Conservation (phyloP, 2,888 invertebrate species). For the Brenthis ino region DNA sequence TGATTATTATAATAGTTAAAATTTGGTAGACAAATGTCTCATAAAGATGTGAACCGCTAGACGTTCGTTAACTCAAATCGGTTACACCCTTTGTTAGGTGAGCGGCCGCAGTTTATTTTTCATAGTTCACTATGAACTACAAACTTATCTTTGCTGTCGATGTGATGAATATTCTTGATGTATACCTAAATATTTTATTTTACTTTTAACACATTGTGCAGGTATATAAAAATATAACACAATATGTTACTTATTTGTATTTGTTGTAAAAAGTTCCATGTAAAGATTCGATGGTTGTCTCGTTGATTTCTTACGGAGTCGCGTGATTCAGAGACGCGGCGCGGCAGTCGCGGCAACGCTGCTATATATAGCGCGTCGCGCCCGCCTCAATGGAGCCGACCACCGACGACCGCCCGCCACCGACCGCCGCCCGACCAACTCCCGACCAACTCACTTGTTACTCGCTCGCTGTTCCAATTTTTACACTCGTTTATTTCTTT, state of each 20-base stretch:
- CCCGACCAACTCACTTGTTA: conserved; percentile 9
- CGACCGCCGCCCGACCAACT: conserved; percentile 5
- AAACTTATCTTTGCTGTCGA: no score
- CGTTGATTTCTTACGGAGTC: conserved; percentile 10
- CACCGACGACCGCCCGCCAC: conserved; percentile 25
- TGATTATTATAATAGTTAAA: no score
- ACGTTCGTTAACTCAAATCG: no score
- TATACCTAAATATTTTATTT: no score
- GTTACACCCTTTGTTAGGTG: no score
- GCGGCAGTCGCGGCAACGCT: conserved; percentile 10
- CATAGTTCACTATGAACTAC: no score
- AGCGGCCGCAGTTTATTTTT: no score
- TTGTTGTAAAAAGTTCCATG: neutral
- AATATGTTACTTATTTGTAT: neutral
- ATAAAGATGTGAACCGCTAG: no score
- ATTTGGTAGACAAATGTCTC: no score
- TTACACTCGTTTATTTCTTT: conserved; percentile 15
- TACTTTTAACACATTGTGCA: no score
- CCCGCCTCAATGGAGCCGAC: conserved; percentile 29
- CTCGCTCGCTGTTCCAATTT: conserved; percentile 15
- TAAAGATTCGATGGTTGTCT: conserved; percentile 2
- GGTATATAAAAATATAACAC: no score
- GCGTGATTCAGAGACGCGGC: conserved; percentile 31
- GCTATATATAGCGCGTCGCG: conserved; percentile 36
- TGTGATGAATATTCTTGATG: no score